Base-by-base conservation (phyloP, 2,888 invertebrate genomes). In the Exephanes ischioxanthus region DNA sequence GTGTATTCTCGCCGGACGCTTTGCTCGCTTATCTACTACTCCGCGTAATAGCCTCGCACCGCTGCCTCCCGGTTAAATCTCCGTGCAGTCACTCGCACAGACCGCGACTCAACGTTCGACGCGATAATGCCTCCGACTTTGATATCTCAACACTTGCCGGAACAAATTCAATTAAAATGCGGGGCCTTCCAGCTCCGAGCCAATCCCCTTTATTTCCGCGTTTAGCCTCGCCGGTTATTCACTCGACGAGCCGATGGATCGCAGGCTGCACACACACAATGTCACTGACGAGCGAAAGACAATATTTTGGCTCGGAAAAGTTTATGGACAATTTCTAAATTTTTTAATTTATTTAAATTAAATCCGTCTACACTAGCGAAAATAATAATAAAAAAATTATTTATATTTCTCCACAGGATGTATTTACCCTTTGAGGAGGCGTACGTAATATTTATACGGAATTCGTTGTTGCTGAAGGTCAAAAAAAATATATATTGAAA, bases 11-110 rank as follows among this genome's bases (percentile, higher is more conserved):
- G 82, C 75, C 63, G 66, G 68, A 70, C 77, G 19, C 73, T 68
- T 63, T 45, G 26, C 68, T 55, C 41, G 67, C 85, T 85, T 83
- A 83, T 85, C 83, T 83, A n/a, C 61, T 53, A 58, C 83, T 83
- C 30, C 83, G 58, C 83, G 83, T 83, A 85, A 83, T 85, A 85
- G 83, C 76, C 77, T 83, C 79, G 83, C 83, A 53, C 68, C 72
- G 80, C 75, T 82, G 85, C 70, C 71, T 67, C 73, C 55, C 63
- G 70, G 78, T 75, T 82, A 66, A 85, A 78, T 71, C 77, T 70
- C 66, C 37, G 55, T 11, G 71, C 63, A 55, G 53, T 66, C 79
- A 53, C 55, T 53, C 33, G 16, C 77, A 45, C 78, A 70, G 75
- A 37, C 51, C 22, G 33, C 63, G 33, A 19, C 63, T 51, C 75